A percentile compares a stretch with the other conserved stretches of the same genome.
phyloP scores from a whole-genome alignment of 2,797 vertebrate species.

The Sebastiscus albofasciatus region DNA sequence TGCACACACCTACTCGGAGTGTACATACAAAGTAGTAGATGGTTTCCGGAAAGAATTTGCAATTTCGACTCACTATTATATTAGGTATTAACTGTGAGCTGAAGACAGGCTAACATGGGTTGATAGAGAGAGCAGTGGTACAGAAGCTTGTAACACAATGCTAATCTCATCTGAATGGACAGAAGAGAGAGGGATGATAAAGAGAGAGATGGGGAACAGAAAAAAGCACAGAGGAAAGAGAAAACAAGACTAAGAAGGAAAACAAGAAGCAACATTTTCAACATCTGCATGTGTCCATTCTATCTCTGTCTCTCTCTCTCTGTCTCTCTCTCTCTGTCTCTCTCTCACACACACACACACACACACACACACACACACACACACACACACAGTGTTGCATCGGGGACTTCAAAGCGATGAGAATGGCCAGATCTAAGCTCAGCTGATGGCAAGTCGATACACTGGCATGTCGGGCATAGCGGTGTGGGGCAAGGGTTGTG shows the following conservation, averaged over 20 bases:
- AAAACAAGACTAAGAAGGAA: not conserved
- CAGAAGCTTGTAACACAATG: not conserved
- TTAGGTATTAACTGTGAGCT: not conserved
- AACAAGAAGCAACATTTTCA: not conserved
- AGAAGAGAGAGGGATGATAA: not conserved
- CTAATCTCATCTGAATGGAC: conserved; percentile 1
- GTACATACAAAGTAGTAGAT: not conserved
- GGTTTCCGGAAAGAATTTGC: not conserved
- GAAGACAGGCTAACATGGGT: not conserved
- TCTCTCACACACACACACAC: no score
- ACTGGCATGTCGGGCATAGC: conserved; percentile 31
- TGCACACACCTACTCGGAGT: not conserved
- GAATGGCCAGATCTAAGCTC: conserved; percentile 41
- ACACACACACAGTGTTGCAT: not conserved
- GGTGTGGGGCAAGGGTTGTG: not conserved
- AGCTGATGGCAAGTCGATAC: conserved; percentile 48
- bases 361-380: conserved; percentile 4
- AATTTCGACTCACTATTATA: not conserved
- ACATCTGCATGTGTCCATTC: not conserved
- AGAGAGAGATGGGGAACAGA: not conserved
- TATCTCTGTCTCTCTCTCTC: no score
- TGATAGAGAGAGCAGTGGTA: not conserved
- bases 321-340: no score
- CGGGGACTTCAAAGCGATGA: conserved; percentile 34
- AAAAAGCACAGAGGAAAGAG: not conserved